phyloP scores from a whole-genome alignment of 2,888 invertebrate genomes.

The Myathropa florea region DNA sequence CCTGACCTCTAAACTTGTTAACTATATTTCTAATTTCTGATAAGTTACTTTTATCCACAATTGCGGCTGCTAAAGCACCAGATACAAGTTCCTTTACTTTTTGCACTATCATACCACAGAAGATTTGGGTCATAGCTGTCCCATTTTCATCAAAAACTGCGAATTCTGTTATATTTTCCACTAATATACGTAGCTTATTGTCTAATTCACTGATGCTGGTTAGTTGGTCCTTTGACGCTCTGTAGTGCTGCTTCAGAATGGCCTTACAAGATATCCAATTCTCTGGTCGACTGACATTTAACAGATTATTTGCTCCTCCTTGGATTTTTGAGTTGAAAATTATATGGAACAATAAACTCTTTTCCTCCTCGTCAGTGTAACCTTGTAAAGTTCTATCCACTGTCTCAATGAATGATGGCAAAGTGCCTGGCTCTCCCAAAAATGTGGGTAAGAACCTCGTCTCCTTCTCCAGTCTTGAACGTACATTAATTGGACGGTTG shows the following conservation, averaged over 20 bases:
- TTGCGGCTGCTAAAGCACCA: conserved; percentile 25
- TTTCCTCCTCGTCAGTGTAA: not conserved
- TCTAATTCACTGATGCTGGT: conserved; percentile 17
- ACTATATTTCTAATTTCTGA: not conserved
- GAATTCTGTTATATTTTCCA: conserved; percentile 40
- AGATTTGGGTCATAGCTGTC: not conserved
- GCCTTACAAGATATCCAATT: not conserved
- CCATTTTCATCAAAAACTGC: conserved; percentile 29
- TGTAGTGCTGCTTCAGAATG: not conserved
- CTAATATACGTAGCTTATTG: not conserved
- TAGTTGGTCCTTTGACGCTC: not conserved
- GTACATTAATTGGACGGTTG: not conserved
- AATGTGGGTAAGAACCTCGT: not conserved
- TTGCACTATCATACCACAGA: conserved; percentile 25
- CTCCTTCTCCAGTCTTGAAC: not conserved
- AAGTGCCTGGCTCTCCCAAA: not conserved
- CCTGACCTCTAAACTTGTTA: not conserved
- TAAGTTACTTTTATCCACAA: not conserved
- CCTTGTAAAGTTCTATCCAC: not conserved
- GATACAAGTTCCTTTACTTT: conserved; percentile 31
- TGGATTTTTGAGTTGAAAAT: not conserved
- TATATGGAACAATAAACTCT: not conserved
- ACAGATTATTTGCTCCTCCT: conserved; percentile 4
- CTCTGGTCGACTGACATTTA: not conserved
- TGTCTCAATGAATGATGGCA: not conserved